A percentile compares a stretch with the other conserved stretches of the same genome.
Conservation (phyloP, 2,888 invertebrate species). For the Philereme transversata region DNA sequence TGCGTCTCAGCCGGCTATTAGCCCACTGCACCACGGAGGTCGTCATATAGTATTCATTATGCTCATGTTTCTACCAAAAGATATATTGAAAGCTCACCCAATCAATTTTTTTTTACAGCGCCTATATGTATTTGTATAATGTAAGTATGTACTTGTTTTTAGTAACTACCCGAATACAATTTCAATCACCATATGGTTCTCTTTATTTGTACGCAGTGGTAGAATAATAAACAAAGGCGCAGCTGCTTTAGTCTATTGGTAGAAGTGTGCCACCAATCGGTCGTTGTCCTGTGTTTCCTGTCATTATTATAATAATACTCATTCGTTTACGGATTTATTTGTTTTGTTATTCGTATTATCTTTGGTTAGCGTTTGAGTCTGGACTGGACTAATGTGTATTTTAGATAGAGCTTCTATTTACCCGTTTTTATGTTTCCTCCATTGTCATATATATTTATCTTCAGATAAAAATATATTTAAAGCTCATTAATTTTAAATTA, state of each 20-base stretch:
- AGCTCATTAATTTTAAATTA: background rate
- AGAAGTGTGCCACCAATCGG: slow-evolving; percentile 53
- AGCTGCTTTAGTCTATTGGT: slow-evolving; percentile 33
- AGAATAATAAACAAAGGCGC: slow-evolving; percentile 41
- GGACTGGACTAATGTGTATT: slow-evolving; percentile 10
- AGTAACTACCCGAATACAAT: background rate
- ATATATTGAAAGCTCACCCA: no score
- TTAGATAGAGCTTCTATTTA: slow-evolving; percentile 4
- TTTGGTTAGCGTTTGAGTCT: slow-evolving; percentile 5
- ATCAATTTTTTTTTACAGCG: no score
- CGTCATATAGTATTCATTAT: no score
- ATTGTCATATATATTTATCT: no score
- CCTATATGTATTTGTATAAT: no score
- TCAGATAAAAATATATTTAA: background rate
- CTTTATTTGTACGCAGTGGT: slow-evolving; percentile 21
- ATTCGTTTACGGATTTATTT: slow-evolving; percentile 52
- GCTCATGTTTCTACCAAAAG: no score
- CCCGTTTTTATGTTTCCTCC: background rate
- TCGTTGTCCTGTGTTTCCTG: slow-evolving; percentile 64
- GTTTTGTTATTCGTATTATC: slow-evolving; percentile 27
- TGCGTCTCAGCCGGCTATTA: no score
- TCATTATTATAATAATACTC: slow-evolving; percentile 52
- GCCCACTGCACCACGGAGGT: no score
- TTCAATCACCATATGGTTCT: slow-evolving; percentile 12
- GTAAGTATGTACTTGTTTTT: background rate